phyloP scores from a whole-genome alignment of 2,797 vertebrate species.

The Manis javanica region DNA sequence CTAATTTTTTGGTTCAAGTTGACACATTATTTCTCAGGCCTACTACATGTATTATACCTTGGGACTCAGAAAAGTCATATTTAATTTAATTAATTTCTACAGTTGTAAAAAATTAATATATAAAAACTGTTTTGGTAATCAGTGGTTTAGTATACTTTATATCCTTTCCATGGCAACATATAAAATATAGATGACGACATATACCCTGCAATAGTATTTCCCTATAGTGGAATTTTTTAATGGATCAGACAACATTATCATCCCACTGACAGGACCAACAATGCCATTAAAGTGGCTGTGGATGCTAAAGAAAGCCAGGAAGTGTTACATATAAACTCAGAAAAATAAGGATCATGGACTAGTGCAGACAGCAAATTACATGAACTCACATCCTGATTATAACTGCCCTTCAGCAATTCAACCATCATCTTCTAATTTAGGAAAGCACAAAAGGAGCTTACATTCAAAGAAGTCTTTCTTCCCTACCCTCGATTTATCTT shows the following conservation, averaged over 20 bases:
- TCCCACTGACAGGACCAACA: constrained; percentile 24
- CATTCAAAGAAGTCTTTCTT: constrained; percentile 44
- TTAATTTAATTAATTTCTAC: background rate
- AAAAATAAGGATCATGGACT: constrained; percentile 63
- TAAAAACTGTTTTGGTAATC: background rate
- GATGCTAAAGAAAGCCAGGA: constrained; percentile 29
- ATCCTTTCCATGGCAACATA: background rate
- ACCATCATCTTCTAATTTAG: constrained; percentile 68
- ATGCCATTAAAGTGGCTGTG: background rate
- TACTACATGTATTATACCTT: background rate
- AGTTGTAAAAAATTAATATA: background rate
- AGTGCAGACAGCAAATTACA: constrained; percentile 59
- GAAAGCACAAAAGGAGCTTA: constrained; percentile 65
- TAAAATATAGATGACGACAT: background rate
- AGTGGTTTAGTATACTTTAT: background rate
- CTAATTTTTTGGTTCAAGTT: background rate
- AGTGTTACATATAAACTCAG: constrained; percentile 21
- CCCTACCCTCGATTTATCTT: constrained; percentile 26
- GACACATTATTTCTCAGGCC: background rate
- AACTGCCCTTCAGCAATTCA: constrained; percentile 76
- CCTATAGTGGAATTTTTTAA: background rate
- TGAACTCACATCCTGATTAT: constrained; percentile 68
- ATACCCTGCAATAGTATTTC: background rate
- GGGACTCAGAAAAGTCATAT: background rate
- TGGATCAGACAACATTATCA: background rate